Base-by-base conservation (phyloP, 2,113 vertebrate species). In the Kobus ellipsiprymnus region DNA sequence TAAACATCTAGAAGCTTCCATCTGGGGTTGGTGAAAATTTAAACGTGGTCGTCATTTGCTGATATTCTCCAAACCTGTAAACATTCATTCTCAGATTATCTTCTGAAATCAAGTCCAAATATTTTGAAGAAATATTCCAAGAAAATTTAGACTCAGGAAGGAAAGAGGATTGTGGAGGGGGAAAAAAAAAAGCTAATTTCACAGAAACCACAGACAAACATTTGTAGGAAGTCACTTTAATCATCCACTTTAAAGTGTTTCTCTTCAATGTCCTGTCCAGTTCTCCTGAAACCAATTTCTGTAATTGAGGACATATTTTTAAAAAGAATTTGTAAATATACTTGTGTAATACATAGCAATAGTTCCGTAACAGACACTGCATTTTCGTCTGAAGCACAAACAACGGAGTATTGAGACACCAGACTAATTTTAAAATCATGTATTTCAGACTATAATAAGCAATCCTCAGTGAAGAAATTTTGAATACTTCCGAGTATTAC, bases 161-260 rank as follows among this genome's bases (percentile, higher is more conserved):
- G 7, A 89, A 89, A 74, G 57, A 84, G 0, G 54, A 64, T 78
- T 40, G 33, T 11, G 10, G 55, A 85, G 29, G 16, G 9, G 0
- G 1, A 48, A 23, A 36, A 25, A 59, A n/a, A 54, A 23, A 46
- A 30, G 6, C 3, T 54, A 12, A 60, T 78, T 83, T 86, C 44
- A 54, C 55, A 83, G 33, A 94, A 10, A n/a, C 13, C 36, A 90
- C 27, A 80, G 12, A 17, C 3, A 25, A 19, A 16, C 1, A 27
- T 71, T 90, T 94, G 74, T n/a, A 71, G 87, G 33, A 92, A 96
- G 13, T 36, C 46, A 30, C 16, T 62, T 84, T 90, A 94, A 52
- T 94, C 87, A 96, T 23, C 81, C 55, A 44, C 60, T 95, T 62
- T 40, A 93, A 88, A 57, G 46, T 87, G 80, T 92, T 96, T 96